Evolutionary conservation across 2,888 invertebrate species (phyloP).

Genomic region (Tachina grossa): DNA sequence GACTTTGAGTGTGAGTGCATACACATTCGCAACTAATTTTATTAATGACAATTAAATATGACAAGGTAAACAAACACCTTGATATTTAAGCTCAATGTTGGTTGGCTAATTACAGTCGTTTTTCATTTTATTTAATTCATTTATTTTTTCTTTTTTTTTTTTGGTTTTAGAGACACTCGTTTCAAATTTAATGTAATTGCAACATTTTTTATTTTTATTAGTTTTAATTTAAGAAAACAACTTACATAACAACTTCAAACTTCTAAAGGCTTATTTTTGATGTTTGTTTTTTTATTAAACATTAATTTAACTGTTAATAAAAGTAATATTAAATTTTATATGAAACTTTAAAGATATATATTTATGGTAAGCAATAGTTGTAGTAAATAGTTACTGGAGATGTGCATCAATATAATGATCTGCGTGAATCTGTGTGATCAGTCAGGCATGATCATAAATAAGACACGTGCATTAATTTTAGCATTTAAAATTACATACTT

Average conservation of each 20-base stretch:
- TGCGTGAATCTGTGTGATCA: no score
- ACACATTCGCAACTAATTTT: conserved; percentile 46
- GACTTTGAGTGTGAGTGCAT: background rate
- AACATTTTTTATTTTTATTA: conserved; percentile 23
- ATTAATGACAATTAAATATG: conserved; percentile 54
- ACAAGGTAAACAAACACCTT: conserved; percentile 65
- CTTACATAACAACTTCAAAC: conserved; percentile 25
- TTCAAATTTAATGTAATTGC: conserved; percentile 57
- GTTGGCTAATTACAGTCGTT: conserved; percentile 53
- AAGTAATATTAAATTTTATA: conserved; percentile 39
- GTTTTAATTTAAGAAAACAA: conserved; percentile 22
- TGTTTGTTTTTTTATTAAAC: conserved; percentile 13
- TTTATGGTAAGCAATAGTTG: no score
- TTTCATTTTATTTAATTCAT: conserved; percentile 7
- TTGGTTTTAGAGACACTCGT: conserved; percentile 29
- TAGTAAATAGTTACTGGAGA: no score
- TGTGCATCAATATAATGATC: no score
- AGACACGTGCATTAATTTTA: no score
- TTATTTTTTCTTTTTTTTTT: conserved; percentile 21
- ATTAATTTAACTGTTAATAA: conserved; percentile 31
- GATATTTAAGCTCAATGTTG: conserved; percentile 65
- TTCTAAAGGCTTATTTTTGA: conserved; percentile 55
- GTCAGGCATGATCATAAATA: no score
- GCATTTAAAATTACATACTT: no score
- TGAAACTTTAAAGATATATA: conserved; percentile 1